Evolutionary conservation across 2,113 vertebrate species (phyloP), one percentile per base, ranked within the genome.

Genomic region (Gasterosteus nipponicus): DNA sequence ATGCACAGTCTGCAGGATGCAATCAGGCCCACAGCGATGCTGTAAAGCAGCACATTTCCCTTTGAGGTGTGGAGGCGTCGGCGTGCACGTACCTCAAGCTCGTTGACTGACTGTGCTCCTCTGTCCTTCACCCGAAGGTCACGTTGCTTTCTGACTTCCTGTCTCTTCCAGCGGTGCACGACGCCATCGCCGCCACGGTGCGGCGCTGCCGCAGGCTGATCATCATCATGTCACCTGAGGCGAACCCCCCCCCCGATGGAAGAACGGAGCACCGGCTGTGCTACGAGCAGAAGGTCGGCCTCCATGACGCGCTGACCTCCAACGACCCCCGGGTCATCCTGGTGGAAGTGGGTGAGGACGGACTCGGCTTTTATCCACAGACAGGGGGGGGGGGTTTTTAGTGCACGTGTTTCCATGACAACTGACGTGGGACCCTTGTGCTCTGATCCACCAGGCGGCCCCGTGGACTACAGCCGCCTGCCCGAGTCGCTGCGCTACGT

Each of bases 401-500:
- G 7, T 38, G 35, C 7, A 38, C 35, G 6, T 38, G 35, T 38
- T 38, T 38, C 6, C 35, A 38, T 38, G 6, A 6, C 5, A 38
- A 38, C 5, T 38, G 35, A 38, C 35, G 35, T 38, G 35, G 35
- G 35, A 7, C 22, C 22, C 22, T 15, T 65, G 0, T 73, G 0
- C 47, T 70, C 10, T 82, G 0, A 64, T 53, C 18, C n/a, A 0
- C 7, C 94, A 89, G 95, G 82, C 68, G 87, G 79, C 41, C 84
- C 84, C 2, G 74, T 90, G 46, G 93, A 96, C 75, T 95, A 96
- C 42, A 64, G 77, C 6, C 60, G 35, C 53, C 89, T 97, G 75
- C 94, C 96, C 0, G 94, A 96, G 88, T 97, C 96, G 2, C 84
- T 98, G 68, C 93, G 84, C 38, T 97, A 96, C 22, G 78, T 98